Percentiles rank a stretch among this genome's conserved stretches.
These are phyloP conservation scores for Callopanchax toddi DNA, from an alignment of 2,113 vertebrate genomes.

Conservation along the genomic window DNA sequence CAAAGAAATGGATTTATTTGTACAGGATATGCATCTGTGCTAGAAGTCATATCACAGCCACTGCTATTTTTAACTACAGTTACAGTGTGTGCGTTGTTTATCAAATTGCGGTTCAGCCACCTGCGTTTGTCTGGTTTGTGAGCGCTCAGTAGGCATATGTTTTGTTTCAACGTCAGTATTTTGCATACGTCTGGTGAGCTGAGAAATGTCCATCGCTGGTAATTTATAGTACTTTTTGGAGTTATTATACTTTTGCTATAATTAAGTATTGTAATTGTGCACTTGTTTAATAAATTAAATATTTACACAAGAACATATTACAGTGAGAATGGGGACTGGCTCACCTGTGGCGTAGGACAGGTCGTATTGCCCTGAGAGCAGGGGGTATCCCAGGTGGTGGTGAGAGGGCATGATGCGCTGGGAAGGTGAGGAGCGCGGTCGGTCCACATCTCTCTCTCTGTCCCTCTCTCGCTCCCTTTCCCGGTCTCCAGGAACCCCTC, in stretches of 20 bases:
- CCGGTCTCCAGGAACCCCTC: constrained; percentile 79
- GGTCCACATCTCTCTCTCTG: constrained; percentile 84
- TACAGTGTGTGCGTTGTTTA: constrained; percentile 2
- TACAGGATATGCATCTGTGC: constrained; percentile 17
- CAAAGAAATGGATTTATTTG: constrained; percentile 13
- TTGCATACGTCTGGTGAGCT: constrained; percentile 27
- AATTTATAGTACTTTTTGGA: constrained; percentile 19
- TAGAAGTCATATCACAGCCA: constrained; percentile 11
- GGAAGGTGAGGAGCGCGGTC: constrained; percentile 95
- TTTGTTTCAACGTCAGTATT: constrained; percentile 27
- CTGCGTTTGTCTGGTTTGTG: constrained; percentile 22
- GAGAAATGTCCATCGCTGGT: not conserved
- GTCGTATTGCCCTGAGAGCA: constrained; percentile 95
- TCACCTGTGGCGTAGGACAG: constrained; percentile 96
- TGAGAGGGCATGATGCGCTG: constrained; percentile 96
- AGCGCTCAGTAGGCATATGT: constrained; percentile 18
- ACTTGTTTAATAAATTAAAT: not conserved
- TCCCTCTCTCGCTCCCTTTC: constrained; percentile 85
- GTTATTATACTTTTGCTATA: not conserved
- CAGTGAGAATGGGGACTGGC: constrained; percentile 3
- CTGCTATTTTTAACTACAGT: constrained; percentile 5
- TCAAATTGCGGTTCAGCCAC: constrained; percentile 13
- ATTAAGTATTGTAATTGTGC: not conserved
- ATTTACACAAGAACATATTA: not conserved
- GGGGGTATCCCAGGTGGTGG: constrained; percentile 93